Conservation (phyloP, 2,113 vertebrate species). For the Misgurnus anguillicaudatus region DNA sequence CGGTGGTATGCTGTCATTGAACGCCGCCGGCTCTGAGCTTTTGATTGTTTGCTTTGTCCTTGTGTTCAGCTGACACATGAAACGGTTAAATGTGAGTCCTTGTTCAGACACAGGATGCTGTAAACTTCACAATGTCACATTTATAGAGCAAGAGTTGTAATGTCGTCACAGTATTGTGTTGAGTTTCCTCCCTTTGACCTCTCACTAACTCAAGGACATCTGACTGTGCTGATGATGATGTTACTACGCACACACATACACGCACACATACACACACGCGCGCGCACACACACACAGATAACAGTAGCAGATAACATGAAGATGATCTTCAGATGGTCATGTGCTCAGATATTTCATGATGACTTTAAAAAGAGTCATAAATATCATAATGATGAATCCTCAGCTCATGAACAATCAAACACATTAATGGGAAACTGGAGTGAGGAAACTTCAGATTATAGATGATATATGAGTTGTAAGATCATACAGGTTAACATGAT, state of each 20-base stretch:
- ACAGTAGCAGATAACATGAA: no score
- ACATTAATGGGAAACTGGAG: no score
- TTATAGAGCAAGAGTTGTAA: background rate
- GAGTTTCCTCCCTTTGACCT: slow-evolving; percentile 60
- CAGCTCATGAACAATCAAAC: no score
- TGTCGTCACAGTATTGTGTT: slow-evolving; percentile 58
- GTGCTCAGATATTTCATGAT: no score
- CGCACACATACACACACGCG: no score
- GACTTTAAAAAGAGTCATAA: no score
- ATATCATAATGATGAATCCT: no score
- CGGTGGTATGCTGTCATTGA: background rate
- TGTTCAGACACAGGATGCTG: slow-evolving; percentile 1
- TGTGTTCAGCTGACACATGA: background rate
- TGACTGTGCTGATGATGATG: slow-evolving; percentile 11
- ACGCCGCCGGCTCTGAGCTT: background rate
- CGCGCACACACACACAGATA: no score
- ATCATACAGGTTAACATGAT: no score
- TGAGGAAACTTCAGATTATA: no score
- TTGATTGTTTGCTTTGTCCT: slow-evolving; percentile 23
- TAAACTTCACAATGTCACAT: slow-evolving; percentile 15
- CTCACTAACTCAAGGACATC: slow-evolving; percentile 39
- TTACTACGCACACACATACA: background rate
- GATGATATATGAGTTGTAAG: no score
- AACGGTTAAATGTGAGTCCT: background rate
- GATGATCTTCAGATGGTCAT: no score